Percentiles rank a stretch among this genome's conserved stretches.
Evolutionary conservation across 2,888 invertebrate species (phyloP).

Genomic region (Thysanoteuthis rhombus): DNA sequence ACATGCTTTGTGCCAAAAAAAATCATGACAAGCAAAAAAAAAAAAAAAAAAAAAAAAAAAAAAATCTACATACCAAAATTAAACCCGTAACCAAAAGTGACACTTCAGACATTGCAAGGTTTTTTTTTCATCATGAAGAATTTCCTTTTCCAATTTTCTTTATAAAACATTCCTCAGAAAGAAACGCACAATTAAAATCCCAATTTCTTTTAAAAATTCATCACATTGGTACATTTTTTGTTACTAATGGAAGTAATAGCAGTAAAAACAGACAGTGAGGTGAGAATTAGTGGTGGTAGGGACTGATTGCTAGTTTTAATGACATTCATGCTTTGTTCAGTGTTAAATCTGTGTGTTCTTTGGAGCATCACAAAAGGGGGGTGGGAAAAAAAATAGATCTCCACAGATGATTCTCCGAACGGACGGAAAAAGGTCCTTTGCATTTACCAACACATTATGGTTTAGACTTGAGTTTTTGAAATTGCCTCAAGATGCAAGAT

Average conservation of each 20-base stretch:
- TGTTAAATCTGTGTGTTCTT: not conserved
- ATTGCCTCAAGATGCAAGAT: conserved; percentile 12
- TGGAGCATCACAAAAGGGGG: not conserved
- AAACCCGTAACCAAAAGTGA: not conserved
- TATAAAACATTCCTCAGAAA: not conserved
- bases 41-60: not conserved
- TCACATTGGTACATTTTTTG: not conserved
- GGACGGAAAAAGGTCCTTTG: conserved; percentile 21
- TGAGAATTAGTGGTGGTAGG: not conserved
- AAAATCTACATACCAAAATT: not conserved
- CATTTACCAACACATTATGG: not conserved
- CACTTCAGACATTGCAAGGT: not conserved
- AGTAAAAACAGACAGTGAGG: not conserved
- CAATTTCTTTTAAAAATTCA: not conserved
- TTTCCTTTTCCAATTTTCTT: not conserved
- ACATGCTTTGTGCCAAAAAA: not conserved
- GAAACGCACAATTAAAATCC: not conserved
- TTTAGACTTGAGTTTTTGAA: not conserved
- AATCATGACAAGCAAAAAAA: not conserved
- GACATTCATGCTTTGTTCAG: not conserved
- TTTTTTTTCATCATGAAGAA: not conserved
- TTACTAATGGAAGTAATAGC: not conserved
- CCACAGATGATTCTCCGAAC: not conserved
- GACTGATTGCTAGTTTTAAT: not conserved
- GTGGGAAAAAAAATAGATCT: not conserved